These are phyloP conservation scores for Smithornis capensis DNA, from an alignment of 2,113 vertebrate genomes.

Conservation along the genomic window DNA sequence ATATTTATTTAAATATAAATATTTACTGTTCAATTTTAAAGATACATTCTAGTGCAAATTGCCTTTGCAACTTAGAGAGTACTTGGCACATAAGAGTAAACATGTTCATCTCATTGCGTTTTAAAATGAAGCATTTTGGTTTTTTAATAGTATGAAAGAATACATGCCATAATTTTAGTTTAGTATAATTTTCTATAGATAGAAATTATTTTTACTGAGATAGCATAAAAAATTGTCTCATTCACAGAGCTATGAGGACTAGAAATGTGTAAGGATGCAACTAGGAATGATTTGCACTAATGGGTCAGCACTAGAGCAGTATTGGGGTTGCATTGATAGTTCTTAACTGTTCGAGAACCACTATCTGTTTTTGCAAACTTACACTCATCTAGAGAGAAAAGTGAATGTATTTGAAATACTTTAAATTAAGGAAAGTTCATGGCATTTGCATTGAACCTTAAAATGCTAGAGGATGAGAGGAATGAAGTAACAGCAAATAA, in stretches of 20 bases:
- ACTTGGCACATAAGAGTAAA: neutral
- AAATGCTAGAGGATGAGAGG: neutral
- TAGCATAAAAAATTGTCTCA: neutral
- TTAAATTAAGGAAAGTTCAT: neutral
- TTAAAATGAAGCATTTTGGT: neutral
- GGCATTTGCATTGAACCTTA: neutral
- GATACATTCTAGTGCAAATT: neutral
- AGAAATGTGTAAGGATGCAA: neutral
- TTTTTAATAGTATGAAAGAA: neutral
- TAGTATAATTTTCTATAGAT: neutral
- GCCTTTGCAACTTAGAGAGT: neutral
- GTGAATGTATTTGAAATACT: neutral
- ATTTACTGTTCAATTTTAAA: neutral
- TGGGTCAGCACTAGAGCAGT: neutral
- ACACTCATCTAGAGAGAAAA: neutral
- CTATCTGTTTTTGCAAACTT: neutral
- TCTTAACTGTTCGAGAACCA: neutral
- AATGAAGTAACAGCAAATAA: neutral
- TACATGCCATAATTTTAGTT: neutral
- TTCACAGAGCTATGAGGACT: neutral
- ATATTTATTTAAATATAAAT: neutral
- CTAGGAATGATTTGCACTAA: neutral
- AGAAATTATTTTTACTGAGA: neutral
- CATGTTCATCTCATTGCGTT: neutral
- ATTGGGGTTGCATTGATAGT: neutral